Evolutionary conservation across 2,113 vertebrate genomes (phyloP).

Genomic region (Blennius ocellaris): DNA sequence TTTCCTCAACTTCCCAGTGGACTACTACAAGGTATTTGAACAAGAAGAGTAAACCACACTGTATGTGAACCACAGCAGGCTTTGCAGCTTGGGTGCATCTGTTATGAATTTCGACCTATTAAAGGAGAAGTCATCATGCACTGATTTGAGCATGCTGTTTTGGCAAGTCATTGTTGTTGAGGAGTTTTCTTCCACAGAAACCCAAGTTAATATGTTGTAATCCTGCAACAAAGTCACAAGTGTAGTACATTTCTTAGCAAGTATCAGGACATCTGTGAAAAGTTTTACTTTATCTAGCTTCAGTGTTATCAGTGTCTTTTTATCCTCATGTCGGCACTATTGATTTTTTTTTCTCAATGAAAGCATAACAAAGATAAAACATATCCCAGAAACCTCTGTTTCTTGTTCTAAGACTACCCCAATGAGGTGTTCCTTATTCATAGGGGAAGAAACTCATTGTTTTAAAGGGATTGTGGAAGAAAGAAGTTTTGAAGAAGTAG

Average conservation of each 20-base stretch:
- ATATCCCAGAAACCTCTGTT: conserved; percentile 65
- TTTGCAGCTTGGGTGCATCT: conserved; percentile 45
- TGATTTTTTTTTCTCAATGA: conserved; percentile 71
- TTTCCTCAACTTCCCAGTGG: conserved; percentile 54
- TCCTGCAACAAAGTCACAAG: conserved; percentile 66
- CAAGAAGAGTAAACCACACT: conserved; percentile 40
- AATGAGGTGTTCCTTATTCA: conserved; percentile 69
- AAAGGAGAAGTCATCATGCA: conserved; percentile 45
- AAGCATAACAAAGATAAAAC: conserved; percentile 71
- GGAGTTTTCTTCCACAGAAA: conserved; percentile 57
- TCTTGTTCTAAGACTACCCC: conserved; percentile 67
- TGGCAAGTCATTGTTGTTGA: conserved; percentile 40
- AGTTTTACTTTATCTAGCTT: conserved; percentile 69
- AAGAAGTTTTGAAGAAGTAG: conserved; percentile 54
- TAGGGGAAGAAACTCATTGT: conserved; percentile 64
- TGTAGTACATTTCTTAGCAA: conserved; percentile 66
- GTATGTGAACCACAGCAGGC: conserved; percentile 51
- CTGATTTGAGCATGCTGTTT: conserved; percentile 42
- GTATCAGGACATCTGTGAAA: conserved; percentile 58
- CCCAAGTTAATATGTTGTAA: conserved; percentile 67
- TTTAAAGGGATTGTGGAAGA: conserved; percentile 70
- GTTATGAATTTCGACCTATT: conserved; percentile 51
- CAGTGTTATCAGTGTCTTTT: conserved; percentile 69
- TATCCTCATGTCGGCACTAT: conserved; percentile 60
- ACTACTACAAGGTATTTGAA: conserved; percentile 43